phyloP scores from a whole-genome alignment of 2,888 invertebrate genomes.

The Perizoma flavofasciatum region DNA sequence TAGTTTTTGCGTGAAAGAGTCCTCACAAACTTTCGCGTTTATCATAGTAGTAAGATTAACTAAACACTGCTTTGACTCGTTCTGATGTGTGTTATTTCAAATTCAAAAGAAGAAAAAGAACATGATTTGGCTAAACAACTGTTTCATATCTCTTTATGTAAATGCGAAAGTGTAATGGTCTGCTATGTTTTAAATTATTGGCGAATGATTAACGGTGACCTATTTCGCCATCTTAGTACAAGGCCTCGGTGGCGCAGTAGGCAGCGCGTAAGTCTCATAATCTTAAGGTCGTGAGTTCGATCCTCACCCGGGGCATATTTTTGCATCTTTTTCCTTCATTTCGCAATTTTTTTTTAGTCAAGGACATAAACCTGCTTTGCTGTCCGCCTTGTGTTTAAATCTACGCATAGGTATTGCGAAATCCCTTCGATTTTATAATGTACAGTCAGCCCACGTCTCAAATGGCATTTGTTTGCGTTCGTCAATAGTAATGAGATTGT shows the following conservation, averaged over 20 bases:
- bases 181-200: too few relatives aligned
- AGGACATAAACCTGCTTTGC: constrained; percentile 36
- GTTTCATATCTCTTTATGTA: too few relatives aligned
- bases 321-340: constrained; percentile 38
- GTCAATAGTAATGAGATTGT: constrained; percentile 54
- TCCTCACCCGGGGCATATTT: constrained; percentile 93
- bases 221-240: constrained; percentile 29
- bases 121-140: too few relatives aligned
- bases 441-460: constrained; percentile 59
- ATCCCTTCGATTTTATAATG: constrained; percentile 61
- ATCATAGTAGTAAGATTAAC: too few relatives aligned
- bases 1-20: too few relatives aligned
- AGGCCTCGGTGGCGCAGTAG: constrained; percentile 93
- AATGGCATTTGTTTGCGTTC: constrained; percentile 55
- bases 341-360: constrained; percentile 33
- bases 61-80: too few relatives aligned
- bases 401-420: constrained; percentile 45
- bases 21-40: too few relatives aligned
- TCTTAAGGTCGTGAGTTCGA: constrained; percentile 98
- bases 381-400: constrained; percentile 43
- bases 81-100: too few relatives aligned
- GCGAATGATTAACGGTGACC: constrained; percentile 12
- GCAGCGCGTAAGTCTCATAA: constrained; percentile 96
- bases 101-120: too few relatives aligned
- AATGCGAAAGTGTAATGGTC: too few relatives aligned